A percentile compares a stretch with the other conserved stretches of the same genome.
Conservation (phyloP, 2,888 invertebrate species). For the Lamellibrachia satsuma region DNA sequence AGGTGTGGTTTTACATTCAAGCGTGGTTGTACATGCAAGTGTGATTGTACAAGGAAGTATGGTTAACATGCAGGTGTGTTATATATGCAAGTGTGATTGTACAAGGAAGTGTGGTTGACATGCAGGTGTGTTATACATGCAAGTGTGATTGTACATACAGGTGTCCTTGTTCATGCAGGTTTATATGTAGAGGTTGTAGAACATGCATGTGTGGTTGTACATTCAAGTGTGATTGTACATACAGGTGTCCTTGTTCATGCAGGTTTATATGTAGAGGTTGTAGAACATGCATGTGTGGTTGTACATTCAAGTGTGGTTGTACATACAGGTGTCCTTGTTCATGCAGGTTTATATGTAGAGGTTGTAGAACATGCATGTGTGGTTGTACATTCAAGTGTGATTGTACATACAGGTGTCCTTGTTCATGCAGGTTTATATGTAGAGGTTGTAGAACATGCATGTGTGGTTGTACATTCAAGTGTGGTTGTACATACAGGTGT, state of each 20-base stretch:
- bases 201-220: background rate
- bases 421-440: background rate
- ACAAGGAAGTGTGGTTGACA: background rate
- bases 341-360: background rate
- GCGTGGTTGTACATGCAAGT: background rate
- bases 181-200: too few relatives aligned
- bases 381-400: too few relatives aligned
- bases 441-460: too few relatives aligned
- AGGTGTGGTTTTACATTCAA: background rate
- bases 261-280: background rate
- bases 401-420: too few relatives aligned
- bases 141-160: background rate
- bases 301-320: too few relatives aligned
- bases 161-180: background rate
- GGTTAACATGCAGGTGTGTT: background rate
- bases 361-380: too few relatives aligned
- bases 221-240: background rate
- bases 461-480: too few relatives aligned
- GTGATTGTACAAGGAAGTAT: background rate
- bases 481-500: too few relatives aligned
- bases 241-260: background rate
- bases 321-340: too few relatives aligned
- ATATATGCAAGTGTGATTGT: background rate
- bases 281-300: too few relatives aligned
- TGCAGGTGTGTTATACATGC: too few relatives aligned